Conservation (phyloP, 2,113 vertebrate species). For the Anhinga anhinga region DNA sequence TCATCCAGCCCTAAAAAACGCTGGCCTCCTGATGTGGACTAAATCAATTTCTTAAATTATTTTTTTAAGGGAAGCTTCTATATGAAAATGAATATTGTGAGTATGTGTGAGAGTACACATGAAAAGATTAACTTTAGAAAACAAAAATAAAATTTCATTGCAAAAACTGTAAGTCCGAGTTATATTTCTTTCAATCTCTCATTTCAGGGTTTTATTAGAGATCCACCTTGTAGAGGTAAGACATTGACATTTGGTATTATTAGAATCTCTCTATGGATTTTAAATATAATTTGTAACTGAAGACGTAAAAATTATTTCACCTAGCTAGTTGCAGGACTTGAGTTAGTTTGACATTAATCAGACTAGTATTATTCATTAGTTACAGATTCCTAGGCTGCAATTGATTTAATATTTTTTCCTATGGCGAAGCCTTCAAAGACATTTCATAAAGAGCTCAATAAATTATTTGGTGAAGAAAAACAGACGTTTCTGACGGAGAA, state of each 20-base stretch:
- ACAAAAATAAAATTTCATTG: background rate
- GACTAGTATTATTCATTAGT: constrained; percentile 41
- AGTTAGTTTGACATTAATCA: constrained; percentile 43
- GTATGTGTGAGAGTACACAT: background rate
- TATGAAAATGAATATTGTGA: background rate
- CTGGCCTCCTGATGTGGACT: background rate
- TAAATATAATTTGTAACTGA: constrained; percentile 14
- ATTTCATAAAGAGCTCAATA: background rate
- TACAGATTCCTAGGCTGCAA: background rate
- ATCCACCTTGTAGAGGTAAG: background rate
- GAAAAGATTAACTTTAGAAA: background rate
- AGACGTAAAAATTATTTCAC: constrained; percentile 18
- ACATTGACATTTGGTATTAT: background rate
- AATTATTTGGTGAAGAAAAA: constrained; percentile 8
- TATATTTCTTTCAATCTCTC: background rate
- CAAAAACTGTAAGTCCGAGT: background rate
- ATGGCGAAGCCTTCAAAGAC: background rate
- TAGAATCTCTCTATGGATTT: background rate
- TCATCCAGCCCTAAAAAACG: background rate
- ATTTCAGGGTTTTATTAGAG: background rate
- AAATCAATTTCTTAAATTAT: background rate
- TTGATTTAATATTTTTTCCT: background rate
- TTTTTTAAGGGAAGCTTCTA: background rate
- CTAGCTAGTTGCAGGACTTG: background rate
- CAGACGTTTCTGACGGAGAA: background rate